Evolutionary conservation across 2,797 vertebrate genomes (phyloP).

Genomic region (Pteronotus mesoamericanus): DNA sequence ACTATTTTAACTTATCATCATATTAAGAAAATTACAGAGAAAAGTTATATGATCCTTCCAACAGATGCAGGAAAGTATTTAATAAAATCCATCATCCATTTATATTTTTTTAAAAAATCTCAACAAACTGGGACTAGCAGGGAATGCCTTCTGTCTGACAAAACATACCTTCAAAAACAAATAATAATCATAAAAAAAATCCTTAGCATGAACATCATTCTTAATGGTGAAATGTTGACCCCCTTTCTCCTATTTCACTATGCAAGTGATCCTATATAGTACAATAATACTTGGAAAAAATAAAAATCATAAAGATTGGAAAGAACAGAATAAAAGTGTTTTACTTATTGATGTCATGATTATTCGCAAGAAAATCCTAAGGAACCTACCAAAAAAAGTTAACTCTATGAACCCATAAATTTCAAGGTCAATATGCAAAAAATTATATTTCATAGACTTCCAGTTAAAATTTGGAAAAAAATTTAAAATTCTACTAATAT

Average conservation of each 20-base stretch:
- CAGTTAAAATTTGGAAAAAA: not conserved
- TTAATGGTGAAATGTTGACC: not conserved
- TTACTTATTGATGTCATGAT: not conserved
- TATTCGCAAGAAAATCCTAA: not conserved
- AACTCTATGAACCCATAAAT: not conserved
- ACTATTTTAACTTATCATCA: not conserved
- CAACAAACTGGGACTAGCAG: not conserved
- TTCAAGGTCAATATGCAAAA: not conserved
- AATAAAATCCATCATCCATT: not conserved
- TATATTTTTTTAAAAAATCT: not conserved
- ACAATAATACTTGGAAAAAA: not conserved
- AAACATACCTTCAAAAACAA: not conserved
- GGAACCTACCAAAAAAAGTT: not conserved
- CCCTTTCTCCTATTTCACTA: not conserved
- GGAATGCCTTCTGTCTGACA: not conserved
- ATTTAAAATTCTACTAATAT: not conserved
- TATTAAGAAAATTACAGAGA: not conserved
- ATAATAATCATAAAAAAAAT: not conserved
- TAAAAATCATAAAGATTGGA: not conserved
- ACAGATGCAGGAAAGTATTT: not conserved
- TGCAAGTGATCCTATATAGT: not conserved
- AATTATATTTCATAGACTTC: not conserved
- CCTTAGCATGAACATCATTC: not conserved
- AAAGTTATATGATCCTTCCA: not conserved
- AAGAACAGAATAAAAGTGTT: not conserved